A percentile compares a stretch with the other conserved stretches of the same genome.
These are phyloP conservation scores for Parambassis ranga DNA, from an alignment of 2,797 vertebrate genomes.

Conservation along the genomic window DNA sequence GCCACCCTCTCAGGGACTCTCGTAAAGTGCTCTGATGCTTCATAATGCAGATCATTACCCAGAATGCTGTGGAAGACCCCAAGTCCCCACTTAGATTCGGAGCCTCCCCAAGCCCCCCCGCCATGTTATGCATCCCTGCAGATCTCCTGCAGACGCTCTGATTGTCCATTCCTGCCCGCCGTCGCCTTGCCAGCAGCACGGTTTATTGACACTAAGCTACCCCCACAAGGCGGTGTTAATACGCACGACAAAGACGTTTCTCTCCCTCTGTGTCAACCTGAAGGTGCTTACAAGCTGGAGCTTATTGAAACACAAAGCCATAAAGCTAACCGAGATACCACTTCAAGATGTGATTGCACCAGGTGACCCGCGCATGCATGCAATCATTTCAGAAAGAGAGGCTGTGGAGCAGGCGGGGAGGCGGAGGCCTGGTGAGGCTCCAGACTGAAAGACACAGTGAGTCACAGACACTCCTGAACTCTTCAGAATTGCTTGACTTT, in stretches of 20 bases:
- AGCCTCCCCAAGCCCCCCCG: slow-evolving; percentile 61
- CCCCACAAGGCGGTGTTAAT: slow-evolving; percentile 75
- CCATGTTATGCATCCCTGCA: slow-evolving; percentile 71
- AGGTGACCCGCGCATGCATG: slow-evolving; percentile 64
- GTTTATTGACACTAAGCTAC: slow-evolving; percentile 77
- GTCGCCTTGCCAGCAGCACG: slow-evolving; percentile 54
- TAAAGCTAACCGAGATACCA: slow-evolving; percentile 71
- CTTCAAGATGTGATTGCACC: slow-evolving; percentile 61
- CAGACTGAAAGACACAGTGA: background rate
- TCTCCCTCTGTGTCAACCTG: slow-evolving; percentile 54
- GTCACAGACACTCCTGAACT: too few species aligned
- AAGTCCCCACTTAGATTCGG: slow-evolving; percentile 64
- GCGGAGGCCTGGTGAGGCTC: slow-evolving; percentile 5
- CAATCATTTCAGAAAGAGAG: slow-evolving; percentile 66
- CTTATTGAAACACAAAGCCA: slow-evolving; percentile 69
- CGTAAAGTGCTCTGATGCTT: slow-evolving; percentile 78
- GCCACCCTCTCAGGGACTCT: slow-evolving; percentile 70
- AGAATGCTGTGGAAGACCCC: slow-evolving; percentile 74
- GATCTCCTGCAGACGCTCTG: slow-evolving; percentile 67
- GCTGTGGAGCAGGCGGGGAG: slow-evolving; percentile 23
- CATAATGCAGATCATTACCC: slow-evolving; percentile 81
- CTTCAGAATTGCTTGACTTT: too few species aligned
- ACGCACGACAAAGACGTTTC: slow-evolving; percentile 55
- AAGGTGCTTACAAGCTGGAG: slow-evolving; percentile 65
- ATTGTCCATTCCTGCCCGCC: slow-evolving; percentile 71